phyloP scores from a whole-genome alignment of 1,140 invertebrate species.

The Saccostrea glomerata region DNA sequence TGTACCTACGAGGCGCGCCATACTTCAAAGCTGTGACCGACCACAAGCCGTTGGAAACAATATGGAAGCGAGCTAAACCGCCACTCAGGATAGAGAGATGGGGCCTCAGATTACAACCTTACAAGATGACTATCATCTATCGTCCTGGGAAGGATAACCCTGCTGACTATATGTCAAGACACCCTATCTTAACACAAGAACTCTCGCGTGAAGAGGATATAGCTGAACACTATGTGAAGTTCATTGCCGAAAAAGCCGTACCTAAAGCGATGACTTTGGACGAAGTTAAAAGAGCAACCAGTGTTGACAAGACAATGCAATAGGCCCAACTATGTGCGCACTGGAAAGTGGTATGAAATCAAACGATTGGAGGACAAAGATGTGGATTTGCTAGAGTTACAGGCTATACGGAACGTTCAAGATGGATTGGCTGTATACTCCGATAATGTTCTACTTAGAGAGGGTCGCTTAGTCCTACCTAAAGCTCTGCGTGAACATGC shows the following conservation, averaged over 20 bases:
- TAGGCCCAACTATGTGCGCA: neutral
- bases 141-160: conserved; percentile 51
- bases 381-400: conserved; percentile 43
- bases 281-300: conserved; percentile 52
- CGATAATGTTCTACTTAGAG: conserved; percentile 47
- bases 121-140: conserved; percentile 48
- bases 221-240: conserved; percentile 51
- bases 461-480: conserved; percentile 46
- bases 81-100: conserved; percentile 57
- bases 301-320: conserved; percentile 44
- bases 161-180: conserved; percentile 56
- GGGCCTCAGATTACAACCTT: conserved; percentile 52
- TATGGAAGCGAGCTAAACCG: conserved; percentile 59
- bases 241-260: conserved; percentile 42
- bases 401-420: neutral
- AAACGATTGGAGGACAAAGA: conserved; percentile 20
- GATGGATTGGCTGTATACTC: conserved; percentile 37
- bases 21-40: conserved; percentile 76
- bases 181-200: conserved; percentile 3
- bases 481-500: conserved; percentile 43
- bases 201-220: conserved; percentile 8
- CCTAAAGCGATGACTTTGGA: conserved; percentile 52
- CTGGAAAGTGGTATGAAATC: conserved; percentile 44
- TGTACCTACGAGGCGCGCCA: conserved; percentile 74
- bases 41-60: conserved; percentile 70